Evolutionary conservation across 2,888 invertebrate species (phyloP).

Genomic region (Cephus spinipes): DNA sequence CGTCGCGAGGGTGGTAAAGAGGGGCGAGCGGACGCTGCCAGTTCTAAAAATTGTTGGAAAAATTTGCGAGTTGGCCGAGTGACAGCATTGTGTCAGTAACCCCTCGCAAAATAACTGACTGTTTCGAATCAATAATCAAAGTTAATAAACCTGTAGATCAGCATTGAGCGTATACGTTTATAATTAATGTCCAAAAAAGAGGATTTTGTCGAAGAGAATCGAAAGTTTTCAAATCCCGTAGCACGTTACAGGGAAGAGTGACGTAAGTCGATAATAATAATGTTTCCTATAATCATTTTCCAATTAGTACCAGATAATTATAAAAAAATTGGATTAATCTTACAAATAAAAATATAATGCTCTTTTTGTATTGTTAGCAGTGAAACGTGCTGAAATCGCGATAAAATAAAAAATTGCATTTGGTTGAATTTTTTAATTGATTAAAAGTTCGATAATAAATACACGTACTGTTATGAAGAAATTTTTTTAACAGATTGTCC

Average conservation of each 20-base stretch:
- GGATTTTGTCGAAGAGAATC: background rate
- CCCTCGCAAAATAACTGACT: background rate
- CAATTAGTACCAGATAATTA: background rate
- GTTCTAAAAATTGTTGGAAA: conserved; percentile 26
- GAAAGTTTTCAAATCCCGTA: background rate
- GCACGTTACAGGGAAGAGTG: background rate
- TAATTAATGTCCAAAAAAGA: background rate
- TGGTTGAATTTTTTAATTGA: too few relatives aligned
- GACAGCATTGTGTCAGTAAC: conserved; percentile 23
- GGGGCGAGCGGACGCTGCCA: conserved; percentile 14
- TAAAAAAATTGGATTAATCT: background rate
- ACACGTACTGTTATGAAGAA: background rate
- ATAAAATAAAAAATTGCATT: background rate
- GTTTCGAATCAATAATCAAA: background rate
- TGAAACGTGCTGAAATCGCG: background rate
- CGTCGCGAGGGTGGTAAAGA: background rate
- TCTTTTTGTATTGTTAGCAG: background rate
- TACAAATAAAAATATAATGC: background rate
- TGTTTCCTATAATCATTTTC: background rate
- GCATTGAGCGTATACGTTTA: background rate
- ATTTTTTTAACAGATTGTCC: background rate
- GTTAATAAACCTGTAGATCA: background rate
- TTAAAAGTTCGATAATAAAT: background rate
- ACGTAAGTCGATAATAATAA: background rate
- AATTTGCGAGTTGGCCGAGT: conserved; percentile 21